Percentiles rank a stretch among this genome's conserved stretches.
Conservation (phyloP, 2,113 vertebrate genomes). For the Actenoides lindsayi region DNA sequence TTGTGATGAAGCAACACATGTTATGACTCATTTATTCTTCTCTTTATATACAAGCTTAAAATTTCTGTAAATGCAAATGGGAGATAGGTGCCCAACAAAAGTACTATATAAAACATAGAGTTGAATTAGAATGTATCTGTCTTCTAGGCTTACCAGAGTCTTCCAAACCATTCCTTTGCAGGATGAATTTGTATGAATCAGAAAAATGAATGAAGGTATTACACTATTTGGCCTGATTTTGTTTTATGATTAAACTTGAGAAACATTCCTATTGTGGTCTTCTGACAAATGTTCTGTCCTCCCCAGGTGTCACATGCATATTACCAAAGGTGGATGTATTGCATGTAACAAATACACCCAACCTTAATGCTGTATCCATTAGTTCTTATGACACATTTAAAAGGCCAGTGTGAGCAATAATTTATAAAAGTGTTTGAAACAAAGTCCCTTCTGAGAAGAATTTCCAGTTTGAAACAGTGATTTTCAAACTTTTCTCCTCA, state of each 20-base stretch:
- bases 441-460: not conserved
- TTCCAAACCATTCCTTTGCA: not conserved
- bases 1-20: not conserved
- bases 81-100: not conserved
- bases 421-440: not conserved
- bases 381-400: not conserved
- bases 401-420: not conserved
- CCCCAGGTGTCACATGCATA: accelerated
- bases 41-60: not conserved
- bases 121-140: not conserved
- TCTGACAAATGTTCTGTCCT: not conserved
- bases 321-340: not conserved
- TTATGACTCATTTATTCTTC: not conserved
- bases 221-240: not conserved
- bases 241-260: not conserved
- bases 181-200: not conserved
- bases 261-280: not conserved
- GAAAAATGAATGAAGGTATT: not conserved
- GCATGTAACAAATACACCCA: not conserved
- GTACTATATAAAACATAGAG: not conserved
- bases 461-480: not conserved
- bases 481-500: not conserved
- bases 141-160: not conserved
- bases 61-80: not conserved
- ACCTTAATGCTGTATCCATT: not conserved